Conservation (phyloP, 1,140 invertebrate genomes). For the Hylaeus anthracinus region DNA sequence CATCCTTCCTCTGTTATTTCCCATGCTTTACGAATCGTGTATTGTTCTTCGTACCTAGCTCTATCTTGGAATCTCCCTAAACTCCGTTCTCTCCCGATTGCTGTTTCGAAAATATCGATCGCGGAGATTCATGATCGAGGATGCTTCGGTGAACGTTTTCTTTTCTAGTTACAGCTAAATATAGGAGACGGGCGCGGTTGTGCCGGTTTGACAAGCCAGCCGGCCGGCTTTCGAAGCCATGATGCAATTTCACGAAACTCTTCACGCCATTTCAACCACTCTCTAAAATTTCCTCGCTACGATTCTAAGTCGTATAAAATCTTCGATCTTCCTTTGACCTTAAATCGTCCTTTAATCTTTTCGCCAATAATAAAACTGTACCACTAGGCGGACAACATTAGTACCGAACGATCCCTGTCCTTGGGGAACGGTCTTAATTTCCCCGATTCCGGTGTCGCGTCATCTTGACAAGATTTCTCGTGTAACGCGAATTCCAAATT, state of each 20-base stretch:
- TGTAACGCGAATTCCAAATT: constrained; percentile 3
- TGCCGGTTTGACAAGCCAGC: constrained; percentile 58
- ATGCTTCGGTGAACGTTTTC: background rate
- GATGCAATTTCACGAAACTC: background rate
- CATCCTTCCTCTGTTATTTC: background rate
- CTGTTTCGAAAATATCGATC: background rate
- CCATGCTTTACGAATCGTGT: too few species aligned
- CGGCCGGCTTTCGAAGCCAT: constrained; percentile 32
- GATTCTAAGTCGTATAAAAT: background rate
- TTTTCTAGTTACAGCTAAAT: constrained; percentile 51
- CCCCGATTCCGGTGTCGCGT: constrained; percentile 1
- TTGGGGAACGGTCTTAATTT: background rate
- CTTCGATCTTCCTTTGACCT: too few species aligned
- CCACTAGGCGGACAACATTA: too few species aligned
- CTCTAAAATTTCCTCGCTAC: too few species aligned
- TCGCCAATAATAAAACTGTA: too few species aligned
- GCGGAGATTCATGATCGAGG: background rate
- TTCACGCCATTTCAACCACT: background rate
- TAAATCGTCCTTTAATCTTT: too few species aligned
- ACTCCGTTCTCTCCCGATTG: background rate
- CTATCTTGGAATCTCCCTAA: background rate
- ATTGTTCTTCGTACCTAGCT: background rate
- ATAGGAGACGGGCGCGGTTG: constrained; percentile 46
- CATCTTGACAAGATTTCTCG: background rate
- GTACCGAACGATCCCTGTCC: background rate